A percentile compares a stretch with the other conserved stretches of the same genome.
Conservation (phyloP, 2,888 invertebrate genomes). For the Chrysina gloriosa region DNA sequence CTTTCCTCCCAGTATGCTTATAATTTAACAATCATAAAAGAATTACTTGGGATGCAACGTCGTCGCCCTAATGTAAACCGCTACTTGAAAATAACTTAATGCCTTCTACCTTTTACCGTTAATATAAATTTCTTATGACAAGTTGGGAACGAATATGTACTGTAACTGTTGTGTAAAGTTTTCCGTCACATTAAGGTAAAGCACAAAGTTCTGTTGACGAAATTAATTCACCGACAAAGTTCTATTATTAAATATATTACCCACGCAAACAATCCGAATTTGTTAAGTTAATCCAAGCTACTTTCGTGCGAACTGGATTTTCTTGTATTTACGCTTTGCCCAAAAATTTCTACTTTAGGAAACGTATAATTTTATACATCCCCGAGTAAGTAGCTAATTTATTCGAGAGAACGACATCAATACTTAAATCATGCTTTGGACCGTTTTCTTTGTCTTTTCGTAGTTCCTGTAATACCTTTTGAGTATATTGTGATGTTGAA, state of each 20-base stretch:
- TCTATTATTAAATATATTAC: constrained; percentile 17
- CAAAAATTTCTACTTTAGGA: neutral
- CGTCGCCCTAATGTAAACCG: neutral
- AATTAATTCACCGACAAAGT: constrained; percentile 18
- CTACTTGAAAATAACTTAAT: neutral
- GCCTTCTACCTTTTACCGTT: neutral
- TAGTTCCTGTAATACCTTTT: neutral
- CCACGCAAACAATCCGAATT: constrained; percentile 14
- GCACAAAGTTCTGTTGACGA: neutral
- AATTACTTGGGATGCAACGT: no score
- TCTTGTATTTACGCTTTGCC: constrained; percentile 3
- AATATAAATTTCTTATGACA: neutral
- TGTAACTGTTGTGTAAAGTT: neutral
- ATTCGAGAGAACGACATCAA: neutral
- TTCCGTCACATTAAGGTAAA: neutral
- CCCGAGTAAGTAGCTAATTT: constrained; percentile 26
- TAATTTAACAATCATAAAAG: no score
- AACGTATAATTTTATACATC: constrained; percentile 28
- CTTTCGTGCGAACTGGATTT: constrained; percentile 15
- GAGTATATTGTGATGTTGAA: neutral
- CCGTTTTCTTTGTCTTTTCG: neutral
- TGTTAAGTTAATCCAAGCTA: constrained; percentile 18
- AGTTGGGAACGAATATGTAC: neutral
- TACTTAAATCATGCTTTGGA: neutral
- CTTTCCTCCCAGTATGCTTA: no score